A percentile compares a stretch with the other conserved stretches of the same genome.
These are phyloP conservation scores for Andricus grossulariae DNA, from an alignment of 1,140 invertebrate genomes.

Conservation along the genomic window DNA sequence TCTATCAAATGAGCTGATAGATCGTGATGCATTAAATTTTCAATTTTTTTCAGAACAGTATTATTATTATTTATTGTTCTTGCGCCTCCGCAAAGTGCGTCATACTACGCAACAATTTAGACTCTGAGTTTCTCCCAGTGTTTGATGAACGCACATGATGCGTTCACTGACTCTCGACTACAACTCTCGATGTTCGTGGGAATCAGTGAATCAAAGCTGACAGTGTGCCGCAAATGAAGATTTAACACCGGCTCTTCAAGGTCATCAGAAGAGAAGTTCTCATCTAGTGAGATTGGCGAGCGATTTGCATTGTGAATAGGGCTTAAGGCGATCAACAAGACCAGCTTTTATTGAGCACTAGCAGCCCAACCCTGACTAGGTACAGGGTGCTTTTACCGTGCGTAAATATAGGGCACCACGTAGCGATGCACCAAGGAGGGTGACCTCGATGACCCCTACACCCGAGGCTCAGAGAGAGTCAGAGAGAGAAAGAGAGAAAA, in stretches of 20 bases:
- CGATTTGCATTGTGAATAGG: slow-evolving; percentile 41
- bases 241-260: slow-evolving; percentile 17
- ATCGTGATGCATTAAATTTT: too few relatives aligned
- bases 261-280: slow-evolving; percentile 14
- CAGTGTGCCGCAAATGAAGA: slow-evolving; percentile 25
- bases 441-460: slow-evolving; percentile 54
- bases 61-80: too few relatives aligned
- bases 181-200: slow-evolving; percentile 14
- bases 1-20: too few relatives aligned
- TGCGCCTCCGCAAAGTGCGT: too few relatives aligned
- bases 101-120: too few relatives aligned
- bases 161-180: not conserved
- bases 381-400: slow-evolving; percentile 53
- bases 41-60: too few relatives aligned
- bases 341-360: slow-evolving; percentile 48
- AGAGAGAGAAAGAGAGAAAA: slow-evolving; percentile 44
- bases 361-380: slow-evolving; percentile 43
- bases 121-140: too few relatives aligned
- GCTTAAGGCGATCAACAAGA: slow-evolving; percentile 42
- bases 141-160: too few relatives aligned
- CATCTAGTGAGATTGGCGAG: slow-evolving; percentile 2
- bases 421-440: slow-evolving; percentile 53
- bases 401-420: slow-evolving; percentile 62
- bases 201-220: slow-evolving; percentile 25
- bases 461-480: slow-evolving; percentile 43